These are phyloP conservation scores for Phoxinus dragarum DNA, from an alignment of 2,797 vertebrate genomes.

Conservation along the genomic window DNA sequence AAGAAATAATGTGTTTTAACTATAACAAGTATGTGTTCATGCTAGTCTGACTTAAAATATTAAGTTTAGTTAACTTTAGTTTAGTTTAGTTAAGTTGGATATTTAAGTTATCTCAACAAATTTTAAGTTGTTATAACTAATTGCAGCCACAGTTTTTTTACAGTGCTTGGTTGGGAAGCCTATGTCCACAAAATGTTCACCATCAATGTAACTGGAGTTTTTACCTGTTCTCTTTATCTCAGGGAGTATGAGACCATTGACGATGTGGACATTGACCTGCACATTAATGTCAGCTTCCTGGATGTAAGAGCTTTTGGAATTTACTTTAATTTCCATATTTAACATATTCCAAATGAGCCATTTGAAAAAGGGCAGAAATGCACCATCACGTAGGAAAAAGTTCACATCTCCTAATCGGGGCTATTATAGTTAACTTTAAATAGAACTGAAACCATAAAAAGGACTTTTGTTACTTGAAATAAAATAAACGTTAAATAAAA, in stretches of 20 bases:
- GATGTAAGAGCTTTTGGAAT: constrained; percentile 79
- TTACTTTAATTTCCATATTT: background rate
- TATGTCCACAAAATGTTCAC: background rate
- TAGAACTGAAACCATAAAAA: background rate
- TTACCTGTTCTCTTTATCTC: background rate
- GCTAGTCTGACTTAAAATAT: too few relatives aligned
- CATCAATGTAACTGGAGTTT: background rate
- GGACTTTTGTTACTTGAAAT: background rate
- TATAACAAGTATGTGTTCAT: too few relatives aligned
- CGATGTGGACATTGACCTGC: constrained; percentile 90
- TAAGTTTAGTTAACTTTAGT: too few relatives aligned
- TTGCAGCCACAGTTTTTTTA: too few relatives aligned
- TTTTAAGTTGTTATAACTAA: too few relatives aligned
- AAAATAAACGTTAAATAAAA: background rate
- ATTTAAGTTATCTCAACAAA: too few relatives aligned
- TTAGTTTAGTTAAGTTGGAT: too few relatives aligned
- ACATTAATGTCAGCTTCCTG: constrained; percentile 87
- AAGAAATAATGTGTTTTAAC: too few relatives aligned
- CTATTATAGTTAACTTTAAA: background rate
- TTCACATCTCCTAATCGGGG: background rate
- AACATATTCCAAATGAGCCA: background rate
- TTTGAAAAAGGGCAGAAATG: background rate
- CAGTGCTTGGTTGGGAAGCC: background rate
- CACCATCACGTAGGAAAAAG: background rate
- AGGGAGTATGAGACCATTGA: constrained; percentile 92